These are phyloP conservation scores for Monopterus albus DNA, from an alignment of 2,113 vertebrate species.

Conservation along the genomic window DNA sequence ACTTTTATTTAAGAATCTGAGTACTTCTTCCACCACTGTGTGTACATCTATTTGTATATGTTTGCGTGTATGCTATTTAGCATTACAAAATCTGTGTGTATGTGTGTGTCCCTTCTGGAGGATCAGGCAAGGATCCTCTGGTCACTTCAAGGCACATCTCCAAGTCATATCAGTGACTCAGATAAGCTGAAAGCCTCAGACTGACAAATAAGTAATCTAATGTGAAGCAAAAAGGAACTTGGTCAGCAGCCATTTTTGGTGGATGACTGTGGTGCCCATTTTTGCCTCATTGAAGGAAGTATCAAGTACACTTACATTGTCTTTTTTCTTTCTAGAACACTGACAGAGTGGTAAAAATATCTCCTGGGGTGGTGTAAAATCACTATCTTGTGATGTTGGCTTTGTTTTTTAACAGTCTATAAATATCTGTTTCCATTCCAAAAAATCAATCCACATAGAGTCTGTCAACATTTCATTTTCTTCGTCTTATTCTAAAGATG, in stretches of 20 bases:
- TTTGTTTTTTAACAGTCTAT: slow-evolving; percentile 52
- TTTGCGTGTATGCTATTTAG: slow-evolving; percentile 9
- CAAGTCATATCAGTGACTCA: slow-evolving; percentile 45
- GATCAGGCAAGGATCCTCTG: slow-evolving; percentile 30
- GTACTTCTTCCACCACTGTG: too few relatives aligned
- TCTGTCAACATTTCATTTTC: slow-evolving; percentile 46
- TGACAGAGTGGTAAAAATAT: slow-evolving; percentile 67
- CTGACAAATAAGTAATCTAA: slow-evolving; percentile 42
- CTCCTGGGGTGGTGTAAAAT: slow-evolving; percentile 57
- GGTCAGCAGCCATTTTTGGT: slow-evolving; percentile 49
- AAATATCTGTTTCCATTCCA: slow-evolving; percentile 60
- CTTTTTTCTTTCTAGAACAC: slow-evolving; percentile 43
- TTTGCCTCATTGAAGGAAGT: slow-evolving; percentile 44
- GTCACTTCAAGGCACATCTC: slow-evolving; percentile 47
- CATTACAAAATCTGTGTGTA: background rate
- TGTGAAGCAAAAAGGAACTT: slow-evolving; percentile 33
- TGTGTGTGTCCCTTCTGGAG: slow-evolving; percentile 26
- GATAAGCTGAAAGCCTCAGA: slow-evolving; percentile 47
- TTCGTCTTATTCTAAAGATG: slow-evolving; percentile 63
- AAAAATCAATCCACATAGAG: slow-evolving; percentile 62
- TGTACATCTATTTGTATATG: slow-evolving; percentile 19
- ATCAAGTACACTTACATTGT: slow-evolving; percentile 39
- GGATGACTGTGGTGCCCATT: slow-evolving; percentile 35
- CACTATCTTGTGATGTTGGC: slow-evolving; percentile 55
- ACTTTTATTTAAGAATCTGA: too few relatives aligned